phyloP scores from a whole-genome alignment of 2,113 vertebrate genomes.

The Hepsetus odoe region DNA sequence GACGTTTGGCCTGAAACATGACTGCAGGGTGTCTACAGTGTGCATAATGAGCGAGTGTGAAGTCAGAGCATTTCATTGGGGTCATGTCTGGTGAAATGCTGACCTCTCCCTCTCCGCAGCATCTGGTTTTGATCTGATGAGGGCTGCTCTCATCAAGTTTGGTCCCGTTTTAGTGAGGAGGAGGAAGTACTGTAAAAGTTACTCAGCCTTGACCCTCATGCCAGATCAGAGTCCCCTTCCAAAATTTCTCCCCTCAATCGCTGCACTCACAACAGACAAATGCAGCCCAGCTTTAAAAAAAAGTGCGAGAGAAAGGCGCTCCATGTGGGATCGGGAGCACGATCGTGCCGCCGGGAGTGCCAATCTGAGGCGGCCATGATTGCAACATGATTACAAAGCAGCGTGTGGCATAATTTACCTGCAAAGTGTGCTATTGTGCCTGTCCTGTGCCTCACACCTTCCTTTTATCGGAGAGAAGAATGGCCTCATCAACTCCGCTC shows the following conservation, averaged over 20 bases:
- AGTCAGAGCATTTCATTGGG: constrained; percentile 3
- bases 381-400: constrained; percentile 56
- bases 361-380: constrained; percentile 34
- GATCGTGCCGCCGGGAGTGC: constrained; percentile 6
- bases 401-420: constrained; percentile 55
- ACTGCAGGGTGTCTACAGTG: neutral
- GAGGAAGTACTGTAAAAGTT: neutral
- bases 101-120: neutral
- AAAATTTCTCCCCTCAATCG: neutral
- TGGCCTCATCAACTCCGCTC: constrained; percentile 50
- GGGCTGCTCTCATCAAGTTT: neutral
- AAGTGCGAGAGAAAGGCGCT: neutral
- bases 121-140: constrained; percentile 31
- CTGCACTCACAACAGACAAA: neutral
- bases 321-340: neutral
- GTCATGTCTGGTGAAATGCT: neutral
- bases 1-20: no score
- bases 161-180: constrained; percentile 29
- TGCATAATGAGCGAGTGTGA: neutral
- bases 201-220: neutral
- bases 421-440: constrained; percentile 47
- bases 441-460: constrained; percentile 49
- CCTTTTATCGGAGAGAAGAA: constrained; percentile 53
- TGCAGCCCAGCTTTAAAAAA: neutral
- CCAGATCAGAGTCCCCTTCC: neutral